phyloP scores from a whole-genome alignment of 2,113 vertebrate species.

The Proteles cristata region DNA sequence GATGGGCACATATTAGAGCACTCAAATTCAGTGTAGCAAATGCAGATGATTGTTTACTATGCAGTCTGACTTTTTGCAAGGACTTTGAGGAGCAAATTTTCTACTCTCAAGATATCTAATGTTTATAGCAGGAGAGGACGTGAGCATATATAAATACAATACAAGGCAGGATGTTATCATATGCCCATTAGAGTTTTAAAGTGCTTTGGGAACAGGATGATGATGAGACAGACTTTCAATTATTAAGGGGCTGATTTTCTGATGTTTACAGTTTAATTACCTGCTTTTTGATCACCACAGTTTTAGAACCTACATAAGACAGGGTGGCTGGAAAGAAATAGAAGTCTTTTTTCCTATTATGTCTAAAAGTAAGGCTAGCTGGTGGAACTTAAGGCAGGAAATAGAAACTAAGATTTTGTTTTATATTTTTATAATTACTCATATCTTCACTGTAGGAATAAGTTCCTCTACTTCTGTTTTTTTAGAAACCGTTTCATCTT shows the following conservation, averaged over 20 bases:
- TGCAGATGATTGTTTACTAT: not conserved
- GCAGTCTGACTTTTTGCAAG: not conserved
- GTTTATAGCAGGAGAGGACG: not conserved
- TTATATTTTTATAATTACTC: constrained; percentile 22
- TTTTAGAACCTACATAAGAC: not conserved
- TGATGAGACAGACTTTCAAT: not conserved
- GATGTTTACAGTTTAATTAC: not conserved
- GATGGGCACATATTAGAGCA: not conserved
- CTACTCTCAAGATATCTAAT: not conserved
- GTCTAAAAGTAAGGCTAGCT: not conserved
- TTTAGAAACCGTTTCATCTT: not conserved
- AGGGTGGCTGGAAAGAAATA: not conserved
- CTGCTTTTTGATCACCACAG: not conserved
- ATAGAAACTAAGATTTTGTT: not conserved
- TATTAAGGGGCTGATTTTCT: not conserved
- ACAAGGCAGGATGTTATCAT: not conserved
- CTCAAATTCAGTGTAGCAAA: not conserved
- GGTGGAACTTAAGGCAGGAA: not conserved
- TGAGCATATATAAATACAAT: not conserved
- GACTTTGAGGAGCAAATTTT: not conserved
- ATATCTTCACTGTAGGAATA: not conserved
- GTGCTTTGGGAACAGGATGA: not conserved
- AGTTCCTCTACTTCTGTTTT: not conserved
- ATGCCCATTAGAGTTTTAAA: not conserved
- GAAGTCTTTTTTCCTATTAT: not conserved